Base-by-base conservation (phyloP, 2,113 vertebrate species). In the Chauna torquata region DNA sequence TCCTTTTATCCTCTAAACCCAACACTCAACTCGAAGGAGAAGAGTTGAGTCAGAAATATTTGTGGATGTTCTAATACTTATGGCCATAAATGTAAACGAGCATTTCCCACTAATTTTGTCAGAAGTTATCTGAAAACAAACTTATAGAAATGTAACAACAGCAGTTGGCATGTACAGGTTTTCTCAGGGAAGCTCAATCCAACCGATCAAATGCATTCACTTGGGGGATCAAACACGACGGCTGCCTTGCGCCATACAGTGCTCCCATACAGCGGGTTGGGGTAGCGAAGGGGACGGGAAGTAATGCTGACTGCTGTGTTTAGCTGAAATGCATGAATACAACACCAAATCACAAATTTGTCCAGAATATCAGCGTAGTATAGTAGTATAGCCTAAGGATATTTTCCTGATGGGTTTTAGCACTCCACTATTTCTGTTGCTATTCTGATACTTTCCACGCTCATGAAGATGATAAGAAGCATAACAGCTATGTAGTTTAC, bases 361-460 rank as follows among this genome's bases (percentile, higher is more conserved):
- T 82, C 69, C 52, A 85, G 81, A 76, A 82, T 34, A 90, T 85
- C 45, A 91, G 17, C 47, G 44, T 2, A 84, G 81, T 61, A 65
- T 54, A 87, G 57, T 87, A 83, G 45, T 75, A 69, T 28, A 91
- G 91, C 95, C 93, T 88, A 52, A 80, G 87, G 95, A 52, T 94
- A 94, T 90, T 96, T 91, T 95, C 75, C 66, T 85, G 52, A 91
- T 85, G 84, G 84, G 74, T 77, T 94, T 91, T 90, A 94, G 80
- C 66, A 87, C 0, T 15, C 82, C 44, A 52, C 45, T 90, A 75
- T 27, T 86, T 92, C 72, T 89, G 72, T 52, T 91, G 74, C 90
- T 91, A 65, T 91, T 92, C 89, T 80, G 74, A 85, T 76, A 87
- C 34, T 85, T 57, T 82, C 61, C 75, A 30, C 19, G 44, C 69